These are phyloP conservation scores for Cylloceria caligata DNA, from an alignment of 2,888 invertebrate species.

Conservation along the genomic window DNA sequence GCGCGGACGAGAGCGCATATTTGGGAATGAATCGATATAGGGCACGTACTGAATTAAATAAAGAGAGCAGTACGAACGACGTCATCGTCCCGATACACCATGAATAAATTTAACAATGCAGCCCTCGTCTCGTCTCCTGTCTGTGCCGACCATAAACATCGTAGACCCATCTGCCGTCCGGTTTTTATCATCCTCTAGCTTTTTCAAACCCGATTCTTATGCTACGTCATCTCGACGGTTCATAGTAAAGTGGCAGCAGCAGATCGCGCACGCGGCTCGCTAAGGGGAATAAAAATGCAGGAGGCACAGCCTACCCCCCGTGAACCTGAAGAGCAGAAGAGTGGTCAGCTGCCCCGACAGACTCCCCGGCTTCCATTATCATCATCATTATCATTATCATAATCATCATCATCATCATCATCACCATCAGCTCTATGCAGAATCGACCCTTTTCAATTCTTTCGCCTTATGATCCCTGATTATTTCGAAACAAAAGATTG, in stretches of 20 bases:
- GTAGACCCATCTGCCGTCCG: slow-evolving; percentile 80
- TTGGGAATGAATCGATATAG: not conserved
- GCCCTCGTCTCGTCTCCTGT: slow-evolving; percentile 32
- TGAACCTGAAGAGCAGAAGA: slow-evolving; percentile 60
- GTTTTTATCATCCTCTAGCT: slow-evolving; percentile 74
- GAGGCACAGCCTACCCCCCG: slow-evolving; percentile 53
- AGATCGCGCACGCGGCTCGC: slow-evolving; percentile 62
- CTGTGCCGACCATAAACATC: slow-evolving; percentile 30
- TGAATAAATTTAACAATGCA: slow-evolving; percentile 67
- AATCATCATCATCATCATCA: too few species aligned
- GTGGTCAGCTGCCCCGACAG: slow-evolving; percentile 78
- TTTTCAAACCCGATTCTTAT: slow-evolving; percentile 77
- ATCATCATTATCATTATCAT: too few species aligned
- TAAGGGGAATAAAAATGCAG: slow-evolving; percentile 68
- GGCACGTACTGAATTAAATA: not conserved
- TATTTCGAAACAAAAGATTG: slow-evolving; percentile 23
- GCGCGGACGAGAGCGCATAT: not conserved
- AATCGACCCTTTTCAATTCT: slow-evolving; percentile 28
- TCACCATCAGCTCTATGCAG: slow-evolving; percentile 27
- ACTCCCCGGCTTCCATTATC: slow-evolving; percentile 21
- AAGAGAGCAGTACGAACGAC: not conserved
- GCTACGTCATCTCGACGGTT: slow-evolving; percentile 68
- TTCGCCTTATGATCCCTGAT: slow-evolving; percentile 20
- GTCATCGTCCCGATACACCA: slow-evolving; percentile 22
- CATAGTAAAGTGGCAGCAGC: slow-evolving; percentile 61